phyloP scores from a whole-genome alignment of 2,113 vertebrate species.

The Spheniscus mendiculus region DNA sequence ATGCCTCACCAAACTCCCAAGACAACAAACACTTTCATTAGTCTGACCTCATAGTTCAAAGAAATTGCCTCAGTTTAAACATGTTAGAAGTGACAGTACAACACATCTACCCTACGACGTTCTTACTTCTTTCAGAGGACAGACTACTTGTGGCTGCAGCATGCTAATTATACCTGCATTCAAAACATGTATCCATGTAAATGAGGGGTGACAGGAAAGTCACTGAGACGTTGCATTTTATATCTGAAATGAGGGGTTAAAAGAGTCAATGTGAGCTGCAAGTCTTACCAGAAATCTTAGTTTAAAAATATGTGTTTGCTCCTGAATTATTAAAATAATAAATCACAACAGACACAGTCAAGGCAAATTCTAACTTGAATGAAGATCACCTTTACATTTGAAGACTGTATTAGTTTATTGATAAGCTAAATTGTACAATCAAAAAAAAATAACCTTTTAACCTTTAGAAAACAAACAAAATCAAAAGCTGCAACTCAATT shows the following conservation, averaged over 20 bases:
- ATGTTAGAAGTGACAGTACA: neutral
- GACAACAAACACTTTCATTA: neutral
- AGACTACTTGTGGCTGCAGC: neutral
- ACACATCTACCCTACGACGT: neutral
- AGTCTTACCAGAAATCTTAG: neutral
- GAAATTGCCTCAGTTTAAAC: neutral
- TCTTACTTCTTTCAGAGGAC: neutral
- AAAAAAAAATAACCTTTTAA: neutral
- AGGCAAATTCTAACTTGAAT: neutral
- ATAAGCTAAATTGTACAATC: neutral
- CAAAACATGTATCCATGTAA: neutral
- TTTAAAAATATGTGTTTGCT: neutral
- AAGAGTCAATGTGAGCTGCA: neutral
- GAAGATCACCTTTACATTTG: neutral
- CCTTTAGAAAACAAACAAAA: neutral
- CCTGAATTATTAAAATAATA: neutral
- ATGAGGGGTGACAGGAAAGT: neutral
- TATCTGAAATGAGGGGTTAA: neutral
- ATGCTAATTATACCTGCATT: conserved; percentile 4
- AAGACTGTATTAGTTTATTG: neutral
- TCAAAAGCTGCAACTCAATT: neutral
- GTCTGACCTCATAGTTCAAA: neutral
- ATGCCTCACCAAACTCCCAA: neutral
- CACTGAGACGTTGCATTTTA: neutral
- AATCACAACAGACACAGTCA: neutral